phyloP scores from a whole-genome alignment of 2,888 invertebrate species.

The Synanthedon formicaeformis region DNA sequence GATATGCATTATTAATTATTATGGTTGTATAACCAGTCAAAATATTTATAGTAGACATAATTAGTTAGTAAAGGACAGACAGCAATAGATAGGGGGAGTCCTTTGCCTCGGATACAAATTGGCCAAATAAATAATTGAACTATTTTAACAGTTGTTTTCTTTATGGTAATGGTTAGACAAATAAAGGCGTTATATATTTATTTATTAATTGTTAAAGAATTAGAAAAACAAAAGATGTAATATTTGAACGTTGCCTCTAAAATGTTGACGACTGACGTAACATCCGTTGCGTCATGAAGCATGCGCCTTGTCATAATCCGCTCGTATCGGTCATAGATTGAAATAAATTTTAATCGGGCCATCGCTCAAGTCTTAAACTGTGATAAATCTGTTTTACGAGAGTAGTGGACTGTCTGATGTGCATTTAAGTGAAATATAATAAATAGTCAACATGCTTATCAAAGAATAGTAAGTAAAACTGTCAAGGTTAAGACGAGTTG shows the following conservation, averaged over 20 bases:
- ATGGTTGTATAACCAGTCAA: no score
- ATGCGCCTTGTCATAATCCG: conserved; percentile 72
- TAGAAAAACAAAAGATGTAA: neutral
- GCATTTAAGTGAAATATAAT: conserved; percentile 57
- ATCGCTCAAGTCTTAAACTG: conserved; percentile 64
- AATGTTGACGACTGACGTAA: conserved; percentile 73
- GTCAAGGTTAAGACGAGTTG: conserved; percentile 47
- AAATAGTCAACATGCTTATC: conserved; percentile 74
- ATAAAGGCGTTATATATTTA: no score
- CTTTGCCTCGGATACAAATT: no score
- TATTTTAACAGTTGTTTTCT: no score
- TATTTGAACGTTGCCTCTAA: conserved; percentile 14
- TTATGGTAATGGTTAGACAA: no score
- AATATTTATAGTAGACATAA: no score
- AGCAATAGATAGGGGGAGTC: no score
- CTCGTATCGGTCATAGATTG: conserved; percentile 46
- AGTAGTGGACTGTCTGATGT: conserved; percentile 69
- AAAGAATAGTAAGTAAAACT: conserved; percentile 76
- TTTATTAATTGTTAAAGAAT: neutral
- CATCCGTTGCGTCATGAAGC: conserved; percentile 74
- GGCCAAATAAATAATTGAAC: no score
- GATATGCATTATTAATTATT: no score
- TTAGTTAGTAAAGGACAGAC: no score
- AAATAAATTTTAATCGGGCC: conserved; percentile 57
- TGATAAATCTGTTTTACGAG: conserved; percentile 57